These are phyloP conservation scores for Hafferia zeledoni DNA, from an alignment of 2,797 vertebrate species.

Conservation along the genomic window DNA sequence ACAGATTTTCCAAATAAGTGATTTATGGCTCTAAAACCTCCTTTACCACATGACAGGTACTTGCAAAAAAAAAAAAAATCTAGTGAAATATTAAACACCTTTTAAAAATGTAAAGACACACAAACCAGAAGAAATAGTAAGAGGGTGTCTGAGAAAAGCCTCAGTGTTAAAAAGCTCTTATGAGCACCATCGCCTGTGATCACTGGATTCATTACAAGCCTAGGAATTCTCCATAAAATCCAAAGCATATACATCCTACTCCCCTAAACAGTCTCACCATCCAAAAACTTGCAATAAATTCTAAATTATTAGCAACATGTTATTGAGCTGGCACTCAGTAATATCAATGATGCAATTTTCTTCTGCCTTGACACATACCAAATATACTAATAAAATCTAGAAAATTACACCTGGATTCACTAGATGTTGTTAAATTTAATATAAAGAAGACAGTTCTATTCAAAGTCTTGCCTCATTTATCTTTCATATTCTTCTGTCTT, in stretches of 20 bases:
- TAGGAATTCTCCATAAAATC: background rate
- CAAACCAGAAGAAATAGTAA: background rate
- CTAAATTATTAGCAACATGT: background rate
- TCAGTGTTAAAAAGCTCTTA: background rate
- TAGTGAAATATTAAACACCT: background rate
- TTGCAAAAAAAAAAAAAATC: background rate
- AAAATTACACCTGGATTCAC: background rate
- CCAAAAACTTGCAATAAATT: background rate
- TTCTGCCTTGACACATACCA: background rate
- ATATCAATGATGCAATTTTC: background rate
- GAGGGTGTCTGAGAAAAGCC: background rate
- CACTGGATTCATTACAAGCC: background rate
- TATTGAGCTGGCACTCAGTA: background rate
- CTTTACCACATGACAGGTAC: background rate
- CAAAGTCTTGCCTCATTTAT: background rate
- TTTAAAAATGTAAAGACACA: background rate
- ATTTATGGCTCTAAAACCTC: background rate
- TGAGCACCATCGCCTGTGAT: background rate
- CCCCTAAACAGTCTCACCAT: background rate
- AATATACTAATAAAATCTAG: slow-evolving; percentile 16
- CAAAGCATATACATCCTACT: background rate
- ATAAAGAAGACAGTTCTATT: background rate
- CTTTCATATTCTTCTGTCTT: background rate
- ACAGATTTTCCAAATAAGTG: background rate
- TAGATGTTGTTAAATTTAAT: background rate